These are phyloP conservation scores for Pristionchus japonicus DNA, from an alignment of 2,888 invertebrate genomes.

Conservation along the genomic window DNA sequence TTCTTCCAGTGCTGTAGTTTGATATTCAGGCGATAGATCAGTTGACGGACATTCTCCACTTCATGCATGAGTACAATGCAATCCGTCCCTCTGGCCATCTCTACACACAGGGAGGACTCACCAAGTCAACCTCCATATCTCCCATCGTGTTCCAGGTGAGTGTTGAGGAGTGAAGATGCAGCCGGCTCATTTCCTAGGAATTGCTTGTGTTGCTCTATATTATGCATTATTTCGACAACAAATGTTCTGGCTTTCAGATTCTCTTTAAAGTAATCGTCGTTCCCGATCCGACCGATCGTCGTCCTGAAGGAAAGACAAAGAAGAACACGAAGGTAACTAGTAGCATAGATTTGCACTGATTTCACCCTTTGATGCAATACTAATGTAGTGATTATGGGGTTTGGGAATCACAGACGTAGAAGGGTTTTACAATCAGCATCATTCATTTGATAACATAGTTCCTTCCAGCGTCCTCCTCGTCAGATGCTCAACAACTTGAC, in stretches of 20 bases:
- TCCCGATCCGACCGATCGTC: constrained; percentile 42
- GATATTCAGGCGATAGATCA: constrained; percentile 26
- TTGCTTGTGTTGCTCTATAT: too few relatives aligned
- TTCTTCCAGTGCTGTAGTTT: background rate
- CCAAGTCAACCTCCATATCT: constrained; percentile 30
- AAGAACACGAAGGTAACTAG: constrained; percentile 19
- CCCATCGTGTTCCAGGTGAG: constrained; percentile 36
- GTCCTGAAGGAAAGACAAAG: constrained; percentile 40
- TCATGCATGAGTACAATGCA: constrained; percentile 27
- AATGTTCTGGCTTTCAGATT: background rate
- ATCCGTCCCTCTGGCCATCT: constrained; percentile 33
- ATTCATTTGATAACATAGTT: too few relatives aligned
- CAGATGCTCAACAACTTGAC: constrained; percentile 37
- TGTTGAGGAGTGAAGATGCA: background rate
- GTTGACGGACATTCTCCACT: constrained; percentile 33
- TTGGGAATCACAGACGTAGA: background rate
- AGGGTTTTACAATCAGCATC: too few relatives aligned
- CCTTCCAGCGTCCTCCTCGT: constrained; percentile 1
- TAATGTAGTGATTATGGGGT: background rate
- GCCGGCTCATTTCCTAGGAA: background rate
- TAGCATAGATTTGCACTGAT: too few relatives aligned
- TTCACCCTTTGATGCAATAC: background rate
- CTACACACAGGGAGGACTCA: constrained; percentile 34
- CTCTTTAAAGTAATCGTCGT: constrained; percentile 18
- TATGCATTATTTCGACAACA: too few relatives aligned